Evolutionary conservation across 2,888 invertebrate genomes (phyloP), one percentile per base, ranked within the genome.

Genomic region (Hedychridium roseum): DNA sequence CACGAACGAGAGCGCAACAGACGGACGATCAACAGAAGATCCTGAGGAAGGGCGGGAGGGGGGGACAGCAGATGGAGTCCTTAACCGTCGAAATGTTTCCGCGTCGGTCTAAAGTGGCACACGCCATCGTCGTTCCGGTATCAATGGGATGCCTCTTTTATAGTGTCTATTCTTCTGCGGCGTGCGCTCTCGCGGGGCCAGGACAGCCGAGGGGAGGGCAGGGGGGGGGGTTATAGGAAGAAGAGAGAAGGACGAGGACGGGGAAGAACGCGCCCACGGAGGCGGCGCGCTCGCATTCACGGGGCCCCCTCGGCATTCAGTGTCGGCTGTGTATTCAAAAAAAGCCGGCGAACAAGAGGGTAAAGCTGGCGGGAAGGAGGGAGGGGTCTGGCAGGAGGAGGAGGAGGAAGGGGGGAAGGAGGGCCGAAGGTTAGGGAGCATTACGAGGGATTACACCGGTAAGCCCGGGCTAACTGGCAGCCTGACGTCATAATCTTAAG

Each of bases 401-500:
- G n/a, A n/a, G n/a, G n/a, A n/a, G n/a, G n/a, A n/a, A n/a, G n/a
- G n/a, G n/a, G n/a, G n/a, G n/a, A n/a, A n/a, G n/a, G n/a, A n/a
- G n/a, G n/a, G n/a, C n/a, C n/a, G n/a, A n/a, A n/a, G n/a, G n/a
- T n/a, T n/a, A n/a, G n/a, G 54, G 53, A 56, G 75, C 60, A 73
- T 75, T 73, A 75, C 68, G 68, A 70, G 62, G 76, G 78, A 78
- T 78, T 78, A 78, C 78, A 78, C 70, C 71, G 64, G 70, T 78
- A 78, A 78, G 75, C 72, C 65, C 64, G 60, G 59, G 62, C 67
- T 72, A 74, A 73, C 74, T 75, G 75, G 72, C 73, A 68, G 64
- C 64, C 72, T 76, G 77, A 78, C 76, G 77, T 78, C 77, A 78
- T 77, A 77, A 78, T 77, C 76, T 76, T 57, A 52, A 66, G 70